A percentile compares a stretch with the other conserved stretches of the same genome.
Evolutionary conservation across 2,113 vertebrate genomes (phyloP).

Genomic region (Leptobrachium leishanense): DNA sequence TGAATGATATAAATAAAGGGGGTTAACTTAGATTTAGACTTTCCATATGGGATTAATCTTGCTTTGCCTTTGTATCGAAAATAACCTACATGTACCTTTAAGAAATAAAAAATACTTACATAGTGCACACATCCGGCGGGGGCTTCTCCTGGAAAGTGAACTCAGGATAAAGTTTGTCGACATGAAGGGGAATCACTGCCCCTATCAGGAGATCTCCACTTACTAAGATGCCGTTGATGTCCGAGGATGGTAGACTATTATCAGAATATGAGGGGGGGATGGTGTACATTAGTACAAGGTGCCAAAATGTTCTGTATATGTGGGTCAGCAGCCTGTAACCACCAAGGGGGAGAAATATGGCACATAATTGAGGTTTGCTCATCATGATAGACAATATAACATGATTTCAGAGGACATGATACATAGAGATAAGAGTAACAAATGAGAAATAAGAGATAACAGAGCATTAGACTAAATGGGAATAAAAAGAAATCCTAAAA

Average conservation of each 20-base stretch:
- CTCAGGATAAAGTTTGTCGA: constrained; percentile 45
- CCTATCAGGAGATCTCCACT: constrained; percentile 33
- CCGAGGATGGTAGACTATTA: not conserved
- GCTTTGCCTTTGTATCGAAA: no score
- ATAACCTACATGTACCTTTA: no score
- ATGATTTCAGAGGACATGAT: no score
- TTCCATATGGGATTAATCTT: no score
- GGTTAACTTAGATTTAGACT: no score
- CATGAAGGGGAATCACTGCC: constrained; percentile 46
- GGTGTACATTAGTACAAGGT: constrained; percentile 2
- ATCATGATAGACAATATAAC: no score
- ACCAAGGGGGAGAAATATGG: not conserved
- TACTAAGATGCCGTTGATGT: constrained; percentile 19
- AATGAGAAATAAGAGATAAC: no score
- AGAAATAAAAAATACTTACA: constrained; percentile 1
- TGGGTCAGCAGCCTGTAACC: constrained; percentile 11
- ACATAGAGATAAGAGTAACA: no score
- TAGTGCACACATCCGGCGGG: constrained; percentile 19
- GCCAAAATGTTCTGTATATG: constrained; percentile 16
- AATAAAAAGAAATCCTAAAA: no score
- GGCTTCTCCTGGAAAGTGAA: constrained; percentile 47
- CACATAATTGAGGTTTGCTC: no score
- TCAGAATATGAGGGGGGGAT: not conserved
- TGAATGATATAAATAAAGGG: no score
- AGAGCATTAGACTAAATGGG: no score